These are phyloP conservation scores for Tuberolachnus salignus DNA, from an alignment of 2,888 invertebrate species.

Conservation along the genomic window DNA sequence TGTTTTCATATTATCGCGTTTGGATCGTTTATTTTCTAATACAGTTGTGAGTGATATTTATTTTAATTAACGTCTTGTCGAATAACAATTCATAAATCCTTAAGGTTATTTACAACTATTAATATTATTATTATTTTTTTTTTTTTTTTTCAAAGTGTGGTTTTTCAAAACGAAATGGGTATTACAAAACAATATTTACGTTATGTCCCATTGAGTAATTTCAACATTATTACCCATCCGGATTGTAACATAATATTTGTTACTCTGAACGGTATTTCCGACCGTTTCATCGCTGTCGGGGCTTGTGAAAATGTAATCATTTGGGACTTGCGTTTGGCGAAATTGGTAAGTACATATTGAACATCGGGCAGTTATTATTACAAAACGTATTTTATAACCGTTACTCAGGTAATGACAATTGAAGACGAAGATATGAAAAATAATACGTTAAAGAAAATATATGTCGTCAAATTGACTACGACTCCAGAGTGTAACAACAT, in stretches of 20 bases:
- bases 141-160: no score
- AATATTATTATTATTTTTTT: no score
- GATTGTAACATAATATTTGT: slow-evolving; percentile 83
- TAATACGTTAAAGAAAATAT: slow-evolving; percentile 41
- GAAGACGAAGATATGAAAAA: slow-evolving; percentile 54
- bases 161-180: no score
- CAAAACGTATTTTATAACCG: no score
- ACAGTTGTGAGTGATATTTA: no score
- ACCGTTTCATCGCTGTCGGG: slow-evolving; percentile 86
- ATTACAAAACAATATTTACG: slow-evolving; percentile 93
- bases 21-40: no score
- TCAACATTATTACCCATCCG: slow-evolving; percentile 84
- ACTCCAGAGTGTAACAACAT: slow-evolving; percentile 64
- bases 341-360: slow-evolving; percentile 69
- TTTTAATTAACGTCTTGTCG: no score
- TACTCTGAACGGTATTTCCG: slow-evolving; percentile 73
- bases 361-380: no score
- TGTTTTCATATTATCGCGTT: no score
- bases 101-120: no score
- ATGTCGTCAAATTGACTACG: slow-evolving; percentile 29
- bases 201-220: slow-evolving; percentile 80
- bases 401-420: slow-evolving; percentile 39
- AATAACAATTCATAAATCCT: no score
- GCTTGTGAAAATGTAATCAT: slow-evolving; percentile 92
- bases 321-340: slow-evolving; percentile 89